These are phyloP conservation scores for Eulithis prunata DNA, from an alignment of 2,888 invertebrate genomes.

Conservation along the genomic window DNA sequence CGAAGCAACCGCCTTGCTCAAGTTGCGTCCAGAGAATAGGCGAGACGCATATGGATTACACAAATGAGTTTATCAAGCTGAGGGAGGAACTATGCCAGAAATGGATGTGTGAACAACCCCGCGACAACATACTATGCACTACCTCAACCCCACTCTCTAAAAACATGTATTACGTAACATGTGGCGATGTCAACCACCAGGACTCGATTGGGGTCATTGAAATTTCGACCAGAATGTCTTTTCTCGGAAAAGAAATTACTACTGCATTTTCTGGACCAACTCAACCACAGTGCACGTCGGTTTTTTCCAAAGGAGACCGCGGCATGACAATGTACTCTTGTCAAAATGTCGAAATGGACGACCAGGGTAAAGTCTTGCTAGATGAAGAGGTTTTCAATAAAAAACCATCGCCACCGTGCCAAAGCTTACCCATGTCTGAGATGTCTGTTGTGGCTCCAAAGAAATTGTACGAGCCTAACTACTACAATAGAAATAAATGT, in stretches of 20 bases:
- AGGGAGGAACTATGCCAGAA: slow-evolving; percentile 72
- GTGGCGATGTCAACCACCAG: slow-evolving; percentile 59
- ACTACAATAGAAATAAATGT: slow-evolving; percentile 30
- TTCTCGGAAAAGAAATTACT: slow-evolving; percentile 78
- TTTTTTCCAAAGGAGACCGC: slow-evolving; percentile 68
- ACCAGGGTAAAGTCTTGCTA: slow-evolving; percentile 72
- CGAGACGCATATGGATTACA: slow-evolving; percentile 71
- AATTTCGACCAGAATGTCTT: slow-evolving; percentile 73
- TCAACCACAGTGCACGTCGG: slow-evolving; percentile 63
- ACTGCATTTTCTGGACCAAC: slow-evolving; percentile 69
- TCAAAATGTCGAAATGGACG: slow-evolving; percentile 79
- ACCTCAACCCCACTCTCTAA: slow-evolving; percentile 72
- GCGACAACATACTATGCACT: slow-evolving; percentile 72
- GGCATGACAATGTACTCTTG: slow-evolving; percentile 78
- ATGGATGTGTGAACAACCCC: slow-evolving; percentile 70
- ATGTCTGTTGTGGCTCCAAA: slow-evolving; percentile 53
- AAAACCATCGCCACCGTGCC: slow-evolving; percentile 47
- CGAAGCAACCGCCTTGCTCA: slow-evolving; percentile 75
- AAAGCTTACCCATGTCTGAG: slow-evolving; percentile 57
- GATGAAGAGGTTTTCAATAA: slow-evolving; percentile 68
- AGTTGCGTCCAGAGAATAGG: slow-evolving; percentile 71
- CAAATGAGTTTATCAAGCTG: slow-evolving; percentile 63
- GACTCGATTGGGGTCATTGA: slow-evolving; percentile 76
- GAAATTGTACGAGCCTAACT: slow-evolving; percentile 44
- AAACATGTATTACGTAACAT: slow-evolving; percentile 71